phyloP scores from a whole-genome alignment of 2,113 vertebrate genomes.

The Hemibagrus wyckioides region DNA sequence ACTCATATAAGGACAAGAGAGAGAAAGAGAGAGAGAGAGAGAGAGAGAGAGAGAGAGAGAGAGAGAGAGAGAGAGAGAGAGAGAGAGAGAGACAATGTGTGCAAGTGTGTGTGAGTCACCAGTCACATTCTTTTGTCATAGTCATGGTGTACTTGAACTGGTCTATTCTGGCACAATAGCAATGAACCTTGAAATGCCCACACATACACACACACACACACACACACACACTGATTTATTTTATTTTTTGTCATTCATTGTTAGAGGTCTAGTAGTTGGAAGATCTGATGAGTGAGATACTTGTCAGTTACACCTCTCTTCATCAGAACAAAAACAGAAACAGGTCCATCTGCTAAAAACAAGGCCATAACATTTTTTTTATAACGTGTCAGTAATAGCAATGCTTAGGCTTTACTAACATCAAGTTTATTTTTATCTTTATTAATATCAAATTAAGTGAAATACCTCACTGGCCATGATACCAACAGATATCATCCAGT shows the following conservation, averaged over 20 bases:
- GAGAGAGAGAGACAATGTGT: background rate
- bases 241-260: background rate
- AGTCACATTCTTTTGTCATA: constrained; percentile 32
- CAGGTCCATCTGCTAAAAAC: background rate
- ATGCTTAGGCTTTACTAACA: background rate
- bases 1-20: constrained; percentile 12
- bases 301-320: background rate
- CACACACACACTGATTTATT: background rate
- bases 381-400: background rate
- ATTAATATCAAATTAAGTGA: background rate
- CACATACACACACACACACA: background rate
- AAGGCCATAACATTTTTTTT: background rate
- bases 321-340: background rate
- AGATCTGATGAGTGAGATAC: background rate
- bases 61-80: constrained; percentile 8
- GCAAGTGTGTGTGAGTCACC: constrained; percentile 58
- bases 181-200: constrained; percentile 28
- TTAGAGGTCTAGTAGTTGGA: background rate
- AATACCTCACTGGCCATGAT: background rate
- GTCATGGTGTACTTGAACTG: constrained; percentile 11
- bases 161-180: constrained; percentile 1
- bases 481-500: background rate
- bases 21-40: constrained; percentile 19
- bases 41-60: constrained; percentile 1
- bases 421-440: too few species aligned